Evolutionary conservation across 2,888 invertebrate genomes (phyloP), one percentile per base, ranked within the genome.

Genomic region (Caenorhabditis drosophilae): DNA sequence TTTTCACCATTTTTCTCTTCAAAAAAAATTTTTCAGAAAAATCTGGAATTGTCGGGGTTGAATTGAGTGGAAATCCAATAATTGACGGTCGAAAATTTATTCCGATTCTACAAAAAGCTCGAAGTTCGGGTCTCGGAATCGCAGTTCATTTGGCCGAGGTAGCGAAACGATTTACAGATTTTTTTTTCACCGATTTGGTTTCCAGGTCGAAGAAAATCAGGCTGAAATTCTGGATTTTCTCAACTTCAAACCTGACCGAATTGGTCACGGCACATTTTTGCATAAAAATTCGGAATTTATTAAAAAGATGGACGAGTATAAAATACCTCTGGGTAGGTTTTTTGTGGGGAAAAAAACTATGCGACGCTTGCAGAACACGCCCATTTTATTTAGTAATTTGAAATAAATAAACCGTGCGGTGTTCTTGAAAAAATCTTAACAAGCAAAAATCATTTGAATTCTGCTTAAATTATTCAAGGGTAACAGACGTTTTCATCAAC

Each of bases 181-280:
- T n/a, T n/a, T n/a, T n/a, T n/a, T n/a, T n/a, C n/a, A n/a, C n/a
- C n/a, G n/a, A n/a, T n/a, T n/a, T n/a, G n/a, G n/a, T 16, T 51
- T 51, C 15, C 26, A 51, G 51, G 2, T 46, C 1, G 4, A 27
- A 25, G 34, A 47, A 7, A 20, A 50, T 7, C 18, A 41, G 22
- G 38, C 25, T 2, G 66, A 66, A 11, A 46, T 54, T 0, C 2
- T 12, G n/a, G 52, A 47, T 2, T 56, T 52, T 31, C 36, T 66
- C 2, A 40, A 42, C 2, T 47, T 56, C 20, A n/a, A 20, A n/a
- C 60, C 56, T 2, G 55, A 66, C 60, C 55, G 66, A 9, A 53
- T 66, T 25, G 66, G 66, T 1, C 66, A 66, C 38, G 66, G 66
- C n/a, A 52, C 66, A 11, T 60, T 60, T 22, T 42, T 66, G 15